Conservation (phyloP, 2,888 invertebrate genomes). For the Congeria kusceri region DNA sequence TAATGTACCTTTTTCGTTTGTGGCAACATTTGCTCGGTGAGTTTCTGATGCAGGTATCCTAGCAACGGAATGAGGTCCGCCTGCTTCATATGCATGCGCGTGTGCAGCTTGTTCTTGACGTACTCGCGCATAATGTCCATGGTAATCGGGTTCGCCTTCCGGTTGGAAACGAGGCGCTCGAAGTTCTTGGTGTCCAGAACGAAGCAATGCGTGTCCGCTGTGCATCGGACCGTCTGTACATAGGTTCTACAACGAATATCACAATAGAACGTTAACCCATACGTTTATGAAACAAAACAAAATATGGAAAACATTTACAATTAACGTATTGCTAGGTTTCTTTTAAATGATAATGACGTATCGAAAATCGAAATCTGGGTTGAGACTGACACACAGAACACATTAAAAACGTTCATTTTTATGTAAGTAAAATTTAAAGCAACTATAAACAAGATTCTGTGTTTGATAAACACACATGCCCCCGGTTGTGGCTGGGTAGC, state of each 20-base stretch:
- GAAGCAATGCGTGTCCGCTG: slow-evolving; percentile 79
- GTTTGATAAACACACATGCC: too few species aligned
- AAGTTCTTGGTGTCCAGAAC: slow-evolving; percentile 83
- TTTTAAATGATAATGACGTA: too few species aligned
- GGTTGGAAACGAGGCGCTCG: slow-evolving; percentile 78
- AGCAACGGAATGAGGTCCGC: slow-evolving; percentile 77
- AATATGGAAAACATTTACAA: too few species aligned
- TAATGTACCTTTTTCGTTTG: slow-evolving; percentile 62
- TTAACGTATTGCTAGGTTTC: too few species aligned
- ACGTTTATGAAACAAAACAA: too few species aligned
- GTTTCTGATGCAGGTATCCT: slow-evolving; percentile 75
- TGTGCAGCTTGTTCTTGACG: slow-evolving; percentile 75
- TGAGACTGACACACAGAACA: too few species aligned
- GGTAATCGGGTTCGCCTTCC: slow-evolving; percentile 76
- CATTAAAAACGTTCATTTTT: too few species aligned
- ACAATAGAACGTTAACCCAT: too few species aligned
- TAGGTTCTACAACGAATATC: slow-evolving; percentile 79
- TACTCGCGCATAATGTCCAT: slow-evolving; percentile 74
- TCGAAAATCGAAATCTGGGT: too few species aligned
- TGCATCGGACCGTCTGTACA: slow-evolving; percentile 80
- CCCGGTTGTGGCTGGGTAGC: too few species aligned
- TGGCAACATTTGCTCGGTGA: slow-evolving; percentile 74
- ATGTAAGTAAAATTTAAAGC: too few species aligned
- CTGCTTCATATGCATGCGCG: slow-evolving; percentile 70
- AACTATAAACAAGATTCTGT: too few species aligned